Conservation (phyloP, 2,797 vertebrate species). For the Diglossa cyanea region DNA sequence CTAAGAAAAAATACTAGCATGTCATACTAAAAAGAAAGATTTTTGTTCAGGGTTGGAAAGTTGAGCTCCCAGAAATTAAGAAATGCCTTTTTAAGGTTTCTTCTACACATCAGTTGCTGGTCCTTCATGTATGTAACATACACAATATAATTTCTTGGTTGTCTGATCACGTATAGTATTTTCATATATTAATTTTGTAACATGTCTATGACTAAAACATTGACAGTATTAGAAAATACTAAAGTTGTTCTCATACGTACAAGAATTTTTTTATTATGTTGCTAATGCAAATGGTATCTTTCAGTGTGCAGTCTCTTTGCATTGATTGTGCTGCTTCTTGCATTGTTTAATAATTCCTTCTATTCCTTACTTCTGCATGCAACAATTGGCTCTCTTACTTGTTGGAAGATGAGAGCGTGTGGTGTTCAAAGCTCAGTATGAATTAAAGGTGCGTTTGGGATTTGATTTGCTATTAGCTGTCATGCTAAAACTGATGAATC, state of each 20-base stretch:
- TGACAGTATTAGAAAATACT: neutral
- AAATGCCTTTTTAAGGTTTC: neutral
- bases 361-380: slow-evolving; percentile 67
- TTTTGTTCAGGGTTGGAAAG: neutral
- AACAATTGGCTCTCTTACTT: slow-evolving; percentile 67
- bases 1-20: neutral
- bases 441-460: slow-evolving; percentile 67
- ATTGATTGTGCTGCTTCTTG: slow-evolving; percentile 9
- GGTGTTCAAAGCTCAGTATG: slow-evolving; percentile 65
- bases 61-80: neutral
- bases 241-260: neutral
- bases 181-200: neutral
- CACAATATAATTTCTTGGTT: neutral
- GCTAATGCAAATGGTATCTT: neutral
- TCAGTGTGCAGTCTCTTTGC: slow-evolving; percentile 31
- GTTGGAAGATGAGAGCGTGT: slow-evolving; percentile 64
- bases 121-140: neutral
- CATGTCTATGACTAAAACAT: neutral
- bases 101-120: neutral
- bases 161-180: neutral
- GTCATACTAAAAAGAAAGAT: neutral
- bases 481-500: neutral
- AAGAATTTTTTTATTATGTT: neutral
- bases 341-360: slow-evolving; percentile 54
- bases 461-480: slow-evolving; percentile 48